Conservation (phyloP, 2,797 vertebrate genomes). For the Neopelma chrysocephalum region DNA sequence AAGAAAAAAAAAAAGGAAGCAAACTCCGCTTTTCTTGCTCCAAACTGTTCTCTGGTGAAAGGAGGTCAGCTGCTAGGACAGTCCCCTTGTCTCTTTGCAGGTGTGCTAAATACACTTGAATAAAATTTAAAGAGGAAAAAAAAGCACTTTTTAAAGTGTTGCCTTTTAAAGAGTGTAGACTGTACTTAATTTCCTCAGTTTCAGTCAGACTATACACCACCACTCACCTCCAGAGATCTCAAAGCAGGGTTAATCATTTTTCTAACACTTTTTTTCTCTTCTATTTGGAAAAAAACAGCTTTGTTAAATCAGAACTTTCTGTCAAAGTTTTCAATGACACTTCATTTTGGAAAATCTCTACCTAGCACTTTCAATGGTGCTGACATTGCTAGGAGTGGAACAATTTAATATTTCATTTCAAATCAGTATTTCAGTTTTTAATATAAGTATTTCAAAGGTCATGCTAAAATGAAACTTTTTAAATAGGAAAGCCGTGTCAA, state of each 20-base stretch:
- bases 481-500: background rate
- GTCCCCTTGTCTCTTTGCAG: background rate
- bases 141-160: background rate
- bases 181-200: conserved; percentile 29
- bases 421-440: conserved; percentile 4
- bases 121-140: background rate
- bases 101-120: background rate
- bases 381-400: background rate
- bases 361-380: background rate
- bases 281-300: conserved; percentile 31
- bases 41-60: background rate
- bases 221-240: background rate
- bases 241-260: conserved; percentile 17
- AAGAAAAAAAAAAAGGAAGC: background rate
- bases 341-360: conserved; percentile 30
- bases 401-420: background rate
- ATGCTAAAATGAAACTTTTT: background rate
- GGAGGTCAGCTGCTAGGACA: background rate
- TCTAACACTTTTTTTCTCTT: background rate
- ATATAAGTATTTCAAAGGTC: background rate
- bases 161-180: background rate
- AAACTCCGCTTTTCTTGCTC: background rate
- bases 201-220: background rate
- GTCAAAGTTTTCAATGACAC: background rate
- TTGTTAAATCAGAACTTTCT: background rate